These are phyloP conservation scores for Aphidoletes aphidimyza DNA, from an alignment of 2,888 invertebrate genomes.

Conservation along the genomic window DNA sequence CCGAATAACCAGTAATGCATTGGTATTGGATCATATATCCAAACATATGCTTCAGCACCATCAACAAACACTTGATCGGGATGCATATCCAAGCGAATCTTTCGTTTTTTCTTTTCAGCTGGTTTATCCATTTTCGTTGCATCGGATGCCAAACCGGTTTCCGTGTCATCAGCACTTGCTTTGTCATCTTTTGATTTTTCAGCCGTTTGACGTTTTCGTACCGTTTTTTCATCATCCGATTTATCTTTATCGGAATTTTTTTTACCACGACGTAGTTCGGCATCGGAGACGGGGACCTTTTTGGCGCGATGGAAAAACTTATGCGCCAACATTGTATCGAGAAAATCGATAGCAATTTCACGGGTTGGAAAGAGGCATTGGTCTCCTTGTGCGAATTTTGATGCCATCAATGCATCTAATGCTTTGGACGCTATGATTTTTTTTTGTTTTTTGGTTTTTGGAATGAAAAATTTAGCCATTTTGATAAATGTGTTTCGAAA, in stretches of 20 bases:
- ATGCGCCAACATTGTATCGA: constrained; percentile 87
- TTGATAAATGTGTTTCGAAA: too few species aligned
- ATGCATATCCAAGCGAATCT: constrained; percentile 97
- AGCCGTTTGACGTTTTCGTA: constrained; percentile 58
- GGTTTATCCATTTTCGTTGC: constrained; percentile 66
- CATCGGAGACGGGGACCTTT: constrained; percentile 82
- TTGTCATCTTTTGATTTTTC: constrained; percentile 63
- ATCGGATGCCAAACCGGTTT: constrained; percentile 65
- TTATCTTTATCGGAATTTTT: constrained; percentile 57
- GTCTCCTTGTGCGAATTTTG: constrained; percentile 85
- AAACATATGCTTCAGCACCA: constrained; percentile 94
- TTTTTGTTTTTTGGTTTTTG: too few species aligned
- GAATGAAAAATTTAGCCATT: too few species aligned
- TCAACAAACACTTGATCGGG: constrained; percentile 94
- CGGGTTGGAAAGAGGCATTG: constrained; percentile 83
- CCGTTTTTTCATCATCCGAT: constrained; percentile 61
- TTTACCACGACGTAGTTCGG: constrained; percentile 71
- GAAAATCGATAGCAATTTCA: constrained; percentile 80
- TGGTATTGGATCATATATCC: constrained; percentile 98
- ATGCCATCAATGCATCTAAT: constrained; percentile 89
- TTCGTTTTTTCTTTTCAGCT: constrained; percentile 81
- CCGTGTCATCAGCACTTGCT: constrained; percentile 65
- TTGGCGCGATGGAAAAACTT: constrained; percentile 96
- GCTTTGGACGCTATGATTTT: constrained; percentile 80
- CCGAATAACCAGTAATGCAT: constrained; percentile 95